Percentiles rank a stretch among this genome's conserved stretches.
Conservation (phyloP, 2,113 vertebrate species). For the Otocyon megalotis region DNA sequence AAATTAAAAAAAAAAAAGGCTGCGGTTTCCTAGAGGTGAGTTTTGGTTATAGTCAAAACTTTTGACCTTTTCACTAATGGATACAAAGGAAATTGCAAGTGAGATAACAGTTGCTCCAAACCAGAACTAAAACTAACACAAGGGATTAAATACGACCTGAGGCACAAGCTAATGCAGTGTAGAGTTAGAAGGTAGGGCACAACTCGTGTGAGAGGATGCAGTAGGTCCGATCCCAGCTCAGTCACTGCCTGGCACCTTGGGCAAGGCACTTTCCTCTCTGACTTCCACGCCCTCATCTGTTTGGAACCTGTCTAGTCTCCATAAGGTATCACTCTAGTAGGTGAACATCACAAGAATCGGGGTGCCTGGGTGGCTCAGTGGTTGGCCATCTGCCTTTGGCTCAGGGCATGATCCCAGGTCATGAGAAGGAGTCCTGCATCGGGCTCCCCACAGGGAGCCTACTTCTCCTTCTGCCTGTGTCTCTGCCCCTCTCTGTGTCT, state of each 20-base stretch:
- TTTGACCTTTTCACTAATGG: conserved; percentile 84
- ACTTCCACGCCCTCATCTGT: background rate
- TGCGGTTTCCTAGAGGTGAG: conserved; percentile 73
- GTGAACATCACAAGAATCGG: background rate
- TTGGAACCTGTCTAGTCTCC: background rate
- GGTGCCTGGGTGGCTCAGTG: too few relatives aligned
- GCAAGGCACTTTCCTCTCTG: background rate
- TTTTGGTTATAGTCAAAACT: conserved; percentile 78
- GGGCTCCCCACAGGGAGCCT: too few relatives aligned
- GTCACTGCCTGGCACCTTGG: background rate
- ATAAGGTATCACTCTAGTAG: background rate
- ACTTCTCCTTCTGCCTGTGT: too few relatives aligned
- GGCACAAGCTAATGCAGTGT: conserved; percentile 19
- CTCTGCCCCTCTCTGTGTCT: too few relatives aligned
- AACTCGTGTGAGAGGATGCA: background rate
- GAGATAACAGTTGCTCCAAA: conserved; percentile 62
- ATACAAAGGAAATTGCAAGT: conserved; percentile 85
- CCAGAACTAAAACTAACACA: conserved; percentile 58
- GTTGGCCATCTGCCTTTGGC: too few relatives aligned
- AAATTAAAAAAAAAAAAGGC: conserved; percentile 25
- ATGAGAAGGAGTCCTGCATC: too few relatives aligned
- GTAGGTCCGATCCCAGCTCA: background rate
- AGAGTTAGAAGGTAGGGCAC: background rate
- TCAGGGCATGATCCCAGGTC: too few relatives aligned
- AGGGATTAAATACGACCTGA: conserved; percentile 63